Conservation (phyloP, 2,888 invertebrate species). For the Sipunculus nudus region DNA sequence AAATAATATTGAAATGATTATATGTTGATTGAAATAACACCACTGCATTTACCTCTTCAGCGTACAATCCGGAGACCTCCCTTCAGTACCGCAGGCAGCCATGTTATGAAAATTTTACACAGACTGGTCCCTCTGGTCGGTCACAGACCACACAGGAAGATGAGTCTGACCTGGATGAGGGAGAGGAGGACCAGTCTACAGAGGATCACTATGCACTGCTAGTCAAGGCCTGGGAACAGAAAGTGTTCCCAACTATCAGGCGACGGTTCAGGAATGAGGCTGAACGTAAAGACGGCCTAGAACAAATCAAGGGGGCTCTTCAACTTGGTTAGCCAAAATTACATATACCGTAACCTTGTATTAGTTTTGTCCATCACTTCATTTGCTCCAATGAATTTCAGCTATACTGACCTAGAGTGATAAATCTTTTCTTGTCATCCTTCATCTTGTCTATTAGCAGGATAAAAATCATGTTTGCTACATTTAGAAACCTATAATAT, state of each 20-base stretch:
- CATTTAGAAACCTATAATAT: no score
- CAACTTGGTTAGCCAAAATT: constrained; percentile 61
- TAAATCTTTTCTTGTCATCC: no score
- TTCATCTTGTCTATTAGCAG: no score
- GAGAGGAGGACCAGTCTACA: constrained; percentile 54
- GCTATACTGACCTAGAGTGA: no score
- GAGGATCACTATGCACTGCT: constrained; percentile 65
- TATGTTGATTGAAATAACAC: no score
- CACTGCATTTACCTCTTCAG: no score
- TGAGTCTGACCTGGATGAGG: constrained; percentile 58
- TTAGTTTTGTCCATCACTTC: no score
- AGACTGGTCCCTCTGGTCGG: constrained; percentile 53
- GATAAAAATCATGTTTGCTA: no score
- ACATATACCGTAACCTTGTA: no score
- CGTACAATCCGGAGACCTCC: constrained; percentile 56
- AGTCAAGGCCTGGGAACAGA: constrained; percentile 66
- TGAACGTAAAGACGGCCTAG: constrained; percentile 66
- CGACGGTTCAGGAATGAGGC: constrained; percentile 66
- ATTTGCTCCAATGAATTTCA: no score
- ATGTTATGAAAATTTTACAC: constrained; percentile 57
- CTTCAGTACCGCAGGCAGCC: constrained; percentile 55
- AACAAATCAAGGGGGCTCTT: constrained; percentile 66
- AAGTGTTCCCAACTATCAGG: constrained; percentile 65
- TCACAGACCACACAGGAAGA: constrained; percentile 52
- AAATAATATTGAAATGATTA: no score